Evolutionary conservation across 2,113 vertebrate species (phyloP), one percentile per base, ranked within the genome.

Genomic region (Triplophysa rosa): DNA sequence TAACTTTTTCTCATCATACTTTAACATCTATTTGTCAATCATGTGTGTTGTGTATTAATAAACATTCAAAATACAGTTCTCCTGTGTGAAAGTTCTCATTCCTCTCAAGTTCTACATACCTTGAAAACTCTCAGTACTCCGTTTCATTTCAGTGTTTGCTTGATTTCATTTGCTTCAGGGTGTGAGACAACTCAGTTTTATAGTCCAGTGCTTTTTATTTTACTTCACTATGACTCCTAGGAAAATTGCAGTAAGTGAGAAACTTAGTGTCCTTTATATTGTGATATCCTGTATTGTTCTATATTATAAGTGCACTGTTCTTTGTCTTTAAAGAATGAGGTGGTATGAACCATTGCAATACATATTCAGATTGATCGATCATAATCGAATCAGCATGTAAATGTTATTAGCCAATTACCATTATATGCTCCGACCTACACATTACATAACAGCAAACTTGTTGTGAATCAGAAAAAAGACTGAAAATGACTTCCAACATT

Each of bases 101-200:
- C 49, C 6, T 37, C 5, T 37, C 6, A 37, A 37, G 33, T 37
- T 52, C 49, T 67, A 62, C 9, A 21, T 59, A 56, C 24, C 42
- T 40, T 40, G 10, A 19, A 52, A 26, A 67, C 52, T 58, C 8
- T 52, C n/a, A n/a, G n/a, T n/a, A n/a, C n/a, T n/a, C n/a, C n/a
- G n/a, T n/a, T 24, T 76, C 26, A 13, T 10, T 68, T 42, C 21
- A 66, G 67, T 77, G 71, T 58, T 64, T 59, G 24, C 49, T 77
- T 78, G 19, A 75, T 52, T 79, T 75, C 59, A 7, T 84, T 81
- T 70, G 64, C 67, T 84, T 81, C 72, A 69, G 42, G 61, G 29
- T 68, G 24, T 69, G 37, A 23, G 42, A 5, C 54, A 59, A 54
- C 26, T 47, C 77, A 54, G 56, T 21, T 21, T 26, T 52, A 21